Percentiles rank a stretch among this genome's conserved stretches.
phyloP scores from a whole-genome alignment of 2,888 invertebrate genomes.

The Cremastinae sp. region DNA sequence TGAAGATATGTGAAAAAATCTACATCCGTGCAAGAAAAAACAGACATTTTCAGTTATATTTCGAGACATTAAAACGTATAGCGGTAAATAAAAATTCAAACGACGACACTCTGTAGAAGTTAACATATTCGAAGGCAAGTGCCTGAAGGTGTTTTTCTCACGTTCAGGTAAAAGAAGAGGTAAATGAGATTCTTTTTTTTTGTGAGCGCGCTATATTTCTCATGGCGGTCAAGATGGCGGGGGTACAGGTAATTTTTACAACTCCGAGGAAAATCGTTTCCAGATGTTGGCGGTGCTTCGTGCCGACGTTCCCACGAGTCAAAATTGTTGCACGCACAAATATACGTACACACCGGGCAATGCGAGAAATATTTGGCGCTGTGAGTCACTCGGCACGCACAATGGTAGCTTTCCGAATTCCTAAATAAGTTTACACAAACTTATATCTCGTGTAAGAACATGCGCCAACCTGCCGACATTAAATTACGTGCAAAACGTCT shows the following conservation, averaged over 20 bases:
- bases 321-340: constrained; percentile 59
- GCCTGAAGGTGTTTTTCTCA: constrained; percentile 44
- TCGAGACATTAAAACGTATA: too few relatives aligned
- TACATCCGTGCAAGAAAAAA: too few relatives aligned
- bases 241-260: constrained; percentile 71
- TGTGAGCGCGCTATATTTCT: constrained; percentile 22
- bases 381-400: constrained; percentile 34
- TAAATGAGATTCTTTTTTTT: constrained; percentile 46
- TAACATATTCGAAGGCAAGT: neutral
- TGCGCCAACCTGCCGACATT: constrained; percentile 50
- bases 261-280: constrained; percentile 73
- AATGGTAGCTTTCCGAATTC: constrained; percentile 57
- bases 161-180: constrained; percentile 57
- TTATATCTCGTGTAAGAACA: constrained; percentile 36
- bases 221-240: constrained; percentile 26
- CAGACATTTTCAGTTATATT: too few relatives aligned
- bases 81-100: neutral
- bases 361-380: constrained; percentile 68
- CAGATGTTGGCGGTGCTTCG: constrained; percentile 72
- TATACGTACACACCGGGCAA: constrained; percentile 55
- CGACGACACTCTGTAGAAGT: neutral
- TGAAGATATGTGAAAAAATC: too few relatives aligned
- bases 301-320: constrained; percentile 70
- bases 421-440: constrained; percentile 51
- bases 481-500: constrained; percentile 28